These are phyloP conservation scores for Eudorcas thomsonii DNA, from an alignment of 2,113 vertebrate species.

Conservation along the genomic window DNA sequence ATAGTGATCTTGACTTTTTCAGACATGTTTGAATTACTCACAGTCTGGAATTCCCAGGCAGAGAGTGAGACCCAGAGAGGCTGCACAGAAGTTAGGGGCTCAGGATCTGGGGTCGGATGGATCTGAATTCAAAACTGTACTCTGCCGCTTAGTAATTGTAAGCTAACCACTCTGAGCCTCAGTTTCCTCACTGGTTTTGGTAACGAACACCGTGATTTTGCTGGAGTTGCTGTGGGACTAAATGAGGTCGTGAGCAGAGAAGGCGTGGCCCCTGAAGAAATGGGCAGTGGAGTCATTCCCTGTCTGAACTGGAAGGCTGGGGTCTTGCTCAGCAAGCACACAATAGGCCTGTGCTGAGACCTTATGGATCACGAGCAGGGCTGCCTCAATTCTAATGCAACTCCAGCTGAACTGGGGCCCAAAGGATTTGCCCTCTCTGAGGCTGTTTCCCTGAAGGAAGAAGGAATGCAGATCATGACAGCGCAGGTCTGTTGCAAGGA, in stretches of 20 bases:
- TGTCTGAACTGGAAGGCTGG: not conserved
- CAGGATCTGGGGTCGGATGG: not conserved
- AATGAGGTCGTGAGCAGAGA: not conserved
- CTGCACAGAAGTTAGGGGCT: not conserved
- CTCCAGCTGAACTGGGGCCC: not conserved
- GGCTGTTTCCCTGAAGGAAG: not conserved
- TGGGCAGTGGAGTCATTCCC: not conserved
- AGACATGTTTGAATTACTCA: constrained; percentile 67
- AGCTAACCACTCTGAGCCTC: not conserved
- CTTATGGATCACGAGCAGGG: no score
- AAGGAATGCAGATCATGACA: not conserved
- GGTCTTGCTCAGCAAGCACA: not conserved
- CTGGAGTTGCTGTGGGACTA: no score
- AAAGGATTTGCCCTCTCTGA: not conserved
- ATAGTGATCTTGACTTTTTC: constrained; percentile 66
- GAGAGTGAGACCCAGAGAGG: not conserved
- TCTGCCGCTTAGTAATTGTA: no score
- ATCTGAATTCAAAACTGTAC: not conserved
- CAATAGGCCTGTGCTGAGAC: not conserved
- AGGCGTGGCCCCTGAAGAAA: not conserved
- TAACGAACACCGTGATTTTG: not conserved
- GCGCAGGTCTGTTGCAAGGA: not conserved
- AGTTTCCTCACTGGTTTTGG: not conserved
- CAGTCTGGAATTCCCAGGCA: constrained; percentile 59
- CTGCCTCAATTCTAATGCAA: not conserved